These are phyloP conservation scores for Mesocentrotus franciscanus DNA, from an alignment of 53 echinoderm and acorn worm species.

Conservation along the genomic window DNA sequence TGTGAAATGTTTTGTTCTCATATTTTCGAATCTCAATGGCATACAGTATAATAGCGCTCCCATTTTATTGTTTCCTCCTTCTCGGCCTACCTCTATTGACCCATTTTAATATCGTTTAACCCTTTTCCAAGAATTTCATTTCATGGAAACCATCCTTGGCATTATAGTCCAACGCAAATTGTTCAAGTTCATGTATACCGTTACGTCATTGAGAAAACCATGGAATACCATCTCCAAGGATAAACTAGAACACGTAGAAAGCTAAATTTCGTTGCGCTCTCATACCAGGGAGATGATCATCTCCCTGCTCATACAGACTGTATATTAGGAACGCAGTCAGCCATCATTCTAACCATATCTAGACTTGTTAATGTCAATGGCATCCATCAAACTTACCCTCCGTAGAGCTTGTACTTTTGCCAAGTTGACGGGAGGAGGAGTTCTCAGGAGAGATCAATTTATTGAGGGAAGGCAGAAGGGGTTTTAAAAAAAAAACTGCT, in stretches of 20 bases:
- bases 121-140: neutral
- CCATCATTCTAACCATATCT: neutral
- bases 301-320: neutral
- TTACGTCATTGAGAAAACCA: no score
- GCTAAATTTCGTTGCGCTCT: neutral
- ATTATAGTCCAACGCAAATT: neutral
- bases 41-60: no score
- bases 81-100: no score
- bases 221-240: neutral
- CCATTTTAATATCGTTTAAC: no score
- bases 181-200: no score
- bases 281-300: no score
- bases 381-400: neutral
- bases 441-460: slow-evolving; percentile 7
- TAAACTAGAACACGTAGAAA: neutral
- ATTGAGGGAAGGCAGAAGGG: slow-evolving; percentile 35
- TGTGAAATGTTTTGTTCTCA: no score
- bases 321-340: neutral
- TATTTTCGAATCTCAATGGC: no score
- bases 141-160: neutral
- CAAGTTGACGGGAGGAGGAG: slow-evolving; percentile 23
- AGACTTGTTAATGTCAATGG: slow-evolving; percentile 1
- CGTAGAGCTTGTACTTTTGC: neutral
- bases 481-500: slow-evolving; percentile 32
- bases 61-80: no score